Conservation (phyloP, 1,140 invertebrate species). For the Philotrypesis tridentata region DNA sequence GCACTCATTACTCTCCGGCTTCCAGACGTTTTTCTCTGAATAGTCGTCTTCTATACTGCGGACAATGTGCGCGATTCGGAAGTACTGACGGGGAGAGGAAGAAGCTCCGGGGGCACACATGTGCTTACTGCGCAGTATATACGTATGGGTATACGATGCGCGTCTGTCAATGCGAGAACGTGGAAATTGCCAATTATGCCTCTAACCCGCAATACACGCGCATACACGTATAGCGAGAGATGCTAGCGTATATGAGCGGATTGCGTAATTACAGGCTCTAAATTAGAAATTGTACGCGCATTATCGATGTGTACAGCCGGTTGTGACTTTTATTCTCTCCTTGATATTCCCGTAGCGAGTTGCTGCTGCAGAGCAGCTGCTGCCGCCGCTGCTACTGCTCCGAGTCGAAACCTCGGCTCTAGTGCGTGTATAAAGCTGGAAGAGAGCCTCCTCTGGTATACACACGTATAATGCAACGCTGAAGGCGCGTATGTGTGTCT, state of each 20-base stretch:
- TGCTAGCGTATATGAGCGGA: too few species aligned
- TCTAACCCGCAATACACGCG: neutral
- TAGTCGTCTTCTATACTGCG: neutral
- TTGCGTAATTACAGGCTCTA: constrained; percentile 33
- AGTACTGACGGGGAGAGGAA: neutral
- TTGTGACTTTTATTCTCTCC: constrained; percentile 39
- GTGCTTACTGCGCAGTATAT: neutral
- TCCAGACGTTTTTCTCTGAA: constrained; percentile 35
- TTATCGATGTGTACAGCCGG: constrained; percentile 30
- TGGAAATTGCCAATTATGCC: constrained; percentile 66
- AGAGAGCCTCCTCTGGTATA: constrained; percentile 37
- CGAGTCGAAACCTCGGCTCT: constrained; percentile 51
- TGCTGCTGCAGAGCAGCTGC: constrained; percentile 22
- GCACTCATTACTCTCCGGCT: constrained; percentile 23
- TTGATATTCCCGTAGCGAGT: neutral
- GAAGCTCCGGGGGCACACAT: neutral
- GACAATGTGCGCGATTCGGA: neutral
- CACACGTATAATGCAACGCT: constrained; percentile 52
- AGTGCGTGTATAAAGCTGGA: constrained; percentile 57
- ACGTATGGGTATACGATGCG: neutral
- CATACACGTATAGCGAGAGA: neutral
- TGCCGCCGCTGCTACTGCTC: neutral
- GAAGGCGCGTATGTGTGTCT: neutral
- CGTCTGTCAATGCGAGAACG: constrained; percentile 35
- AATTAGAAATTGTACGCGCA: constrained; percentile 40